Conservation (phyloP, 2,797 vertebrate species). For the Oreonectes daqikongensis region DNA sequence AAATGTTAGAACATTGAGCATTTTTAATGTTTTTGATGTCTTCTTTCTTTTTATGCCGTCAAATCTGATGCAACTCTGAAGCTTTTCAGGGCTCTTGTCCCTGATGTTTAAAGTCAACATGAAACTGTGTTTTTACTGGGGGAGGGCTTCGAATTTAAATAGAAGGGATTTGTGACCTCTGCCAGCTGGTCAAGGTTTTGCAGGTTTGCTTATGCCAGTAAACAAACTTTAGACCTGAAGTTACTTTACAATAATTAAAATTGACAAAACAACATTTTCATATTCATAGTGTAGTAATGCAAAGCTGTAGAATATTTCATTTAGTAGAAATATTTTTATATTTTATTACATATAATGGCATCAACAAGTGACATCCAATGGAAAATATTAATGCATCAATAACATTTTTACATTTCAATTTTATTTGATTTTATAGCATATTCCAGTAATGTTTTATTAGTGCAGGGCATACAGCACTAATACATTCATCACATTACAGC, state of each 20-base stretch:
- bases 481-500: neutral
- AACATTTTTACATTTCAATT: too few species aligned
- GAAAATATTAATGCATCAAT: neutral
- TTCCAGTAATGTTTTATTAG: neutral
- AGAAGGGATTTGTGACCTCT: neutral
- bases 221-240: too few species aligned
- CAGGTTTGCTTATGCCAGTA: neutral
- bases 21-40: neutral
- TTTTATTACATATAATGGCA: too few species aligned
- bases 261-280: too few species aligned
- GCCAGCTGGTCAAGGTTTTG: neutral
- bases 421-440: neutral
- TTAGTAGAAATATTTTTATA: too few species aligned
- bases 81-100: neutral
- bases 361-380: neutral
- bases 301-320: too few species aligned
- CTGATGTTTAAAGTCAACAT: neutral
- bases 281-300: too few species aligned
- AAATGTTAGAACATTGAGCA: neutral
- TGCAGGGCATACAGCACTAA: neutral
- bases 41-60: neutral
- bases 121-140: neutral
- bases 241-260: too few species aligned
- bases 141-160: neutral
- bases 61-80: neutral